A percentile compares a stretch with the other conserved stretches of the same genome.
Conservation (phyloP, 2,888 invertebrate genomes). For the Alloscopus bannaensis region DNA sequence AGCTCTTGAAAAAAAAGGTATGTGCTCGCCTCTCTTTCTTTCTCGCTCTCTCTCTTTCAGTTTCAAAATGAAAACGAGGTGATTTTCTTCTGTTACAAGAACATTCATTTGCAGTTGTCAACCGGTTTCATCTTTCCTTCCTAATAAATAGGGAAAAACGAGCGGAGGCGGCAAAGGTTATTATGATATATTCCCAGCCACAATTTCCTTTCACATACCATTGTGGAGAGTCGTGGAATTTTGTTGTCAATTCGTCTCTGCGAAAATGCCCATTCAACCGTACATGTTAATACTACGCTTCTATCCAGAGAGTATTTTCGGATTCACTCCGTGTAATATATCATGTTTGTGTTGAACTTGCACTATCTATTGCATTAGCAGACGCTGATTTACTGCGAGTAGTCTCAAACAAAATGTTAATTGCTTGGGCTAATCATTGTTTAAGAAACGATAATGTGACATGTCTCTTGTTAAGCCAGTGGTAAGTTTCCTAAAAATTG, state of each 20-base stretch:
- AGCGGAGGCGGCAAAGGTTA: conserved; percentile 11
- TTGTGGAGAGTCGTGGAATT: neutral
- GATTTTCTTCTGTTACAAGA: conserved; percentile 26
- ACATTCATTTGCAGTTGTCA: conserved; percentile 31
- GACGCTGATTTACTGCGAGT: conserved; percentile 10
- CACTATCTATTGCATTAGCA: neutral
- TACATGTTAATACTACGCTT: too few species aligned
- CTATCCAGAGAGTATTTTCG: too few species aligned
- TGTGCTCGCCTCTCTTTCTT: neutral
- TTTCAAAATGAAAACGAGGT: conserved; percentile 17
- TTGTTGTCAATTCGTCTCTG: neutral
- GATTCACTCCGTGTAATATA: too few species aligned
- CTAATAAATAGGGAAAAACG: conserved; percentile 25
- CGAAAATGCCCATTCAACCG: too few species aligned
- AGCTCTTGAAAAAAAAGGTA: neutral
- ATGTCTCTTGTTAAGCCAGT: conserved; percentile 22
- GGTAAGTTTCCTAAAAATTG: conserved; percentile 13
- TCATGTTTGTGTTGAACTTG: too few species aligned
- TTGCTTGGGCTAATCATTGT: conserved; percentile 28
- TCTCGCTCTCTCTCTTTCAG: conserved; percentile 16
- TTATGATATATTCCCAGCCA: neutral
- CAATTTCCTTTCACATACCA: neutral
- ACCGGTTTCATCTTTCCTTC: neutral
- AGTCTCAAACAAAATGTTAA: conserved; percentile 32
- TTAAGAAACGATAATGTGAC: conserved; percentile 24